Conservation (phyloP, 2,888 invertebrate genomes). For the Merodon equestris region DNA sequence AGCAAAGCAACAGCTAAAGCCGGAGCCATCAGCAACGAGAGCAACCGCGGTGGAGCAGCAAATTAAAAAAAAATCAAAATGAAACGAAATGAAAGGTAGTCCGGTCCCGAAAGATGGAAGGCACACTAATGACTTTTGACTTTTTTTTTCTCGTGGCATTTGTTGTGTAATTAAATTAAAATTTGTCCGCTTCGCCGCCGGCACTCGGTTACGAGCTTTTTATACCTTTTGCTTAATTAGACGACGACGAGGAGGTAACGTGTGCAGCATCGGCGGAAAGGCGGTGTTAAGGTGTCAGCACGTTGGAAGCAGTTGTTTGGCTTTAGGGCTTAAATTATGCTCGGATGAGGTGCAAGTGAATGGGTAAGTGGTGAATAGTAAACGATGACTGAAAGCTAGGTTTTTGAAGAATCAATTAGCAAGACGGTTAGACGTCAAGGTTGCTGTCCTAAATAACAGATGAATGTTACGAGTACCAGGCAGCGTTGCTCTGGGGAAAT, state of each 20-base stretch:
- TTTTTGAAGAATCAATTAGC: constrained; percentile 44
- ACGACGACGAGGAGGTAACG: constrained; percentile 21
- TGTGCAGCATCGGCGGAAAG: neutral
- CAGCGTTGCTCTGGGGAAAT: too few relatives aligned
- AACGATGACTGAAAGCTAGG: constrained; percentile 1
- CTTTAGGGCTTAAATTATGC: constrained; percentile 29
- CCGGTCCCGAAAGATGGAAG: too few relatives aligned
- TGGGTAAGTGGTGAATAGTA: neutral
- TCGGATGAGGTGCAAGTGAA: constrained; percentile 23
- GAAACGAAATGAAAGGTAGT: constrained; percentile 28
- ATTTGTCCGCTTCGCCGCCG: constrained; percentile 44
- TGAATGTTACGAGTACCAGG: too few relatives aligned
- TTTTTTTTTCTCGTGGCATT: constrained; percentile 10
- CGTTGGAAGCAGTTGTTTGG: constrained; percentile 25
- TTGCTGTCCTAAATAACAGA: constrained; percentile 32
- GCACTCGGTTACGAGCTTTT: constrained; percentile 39
- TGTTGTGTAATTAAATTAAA: constrained; percentile 51
- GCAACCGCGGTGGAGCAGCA: constrained; percentile 3
- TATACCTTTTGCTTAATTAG: constrained; percentile 46
- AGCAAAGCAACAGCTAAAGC: neutral
- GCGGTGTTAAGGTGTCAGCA: constrained; percentile 47
- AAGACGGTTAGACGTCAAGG: constrained; percentile 13
- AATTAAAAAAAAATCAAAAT: constrained; percentile 15
- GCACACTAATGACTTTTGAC: constrained; percentile 46
- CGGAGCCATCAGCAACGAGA: neutral